Conservation (phyloP, 2,888 invertebrate genomes). For the Trissolcus brochymenae region DNA sequence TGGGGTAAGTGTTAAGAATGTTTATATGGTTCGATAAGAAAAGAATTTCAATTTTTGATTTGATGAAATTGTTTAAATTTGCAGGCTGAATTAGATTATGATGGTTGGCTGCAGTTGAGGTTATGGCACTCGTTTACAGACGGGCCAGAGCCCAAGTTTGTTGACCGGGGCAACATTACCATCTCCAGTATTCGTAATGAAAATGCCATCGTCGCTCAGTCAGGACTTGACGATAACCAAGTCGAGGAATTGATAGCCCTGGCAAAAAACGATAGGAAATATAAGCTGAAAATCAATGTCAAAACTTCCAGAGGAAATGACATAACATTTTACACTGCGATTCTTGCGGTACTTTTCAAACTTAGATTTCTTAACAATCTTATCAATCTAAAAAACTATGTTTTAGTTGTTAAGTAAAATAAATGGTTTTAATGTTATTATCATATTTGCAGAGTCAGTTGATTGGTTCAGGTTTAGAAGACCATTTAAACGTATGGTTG, state of each 20-base stretch:
- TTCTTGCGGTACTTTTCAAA: constrained; percentile 82
- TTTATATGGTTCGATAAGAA: not conserved
- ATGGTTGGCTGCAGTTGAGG: constrained; percentile 85
- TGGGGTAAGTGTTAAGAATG: not conserved
- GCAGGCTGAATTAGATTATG: constrained; percentile 83
- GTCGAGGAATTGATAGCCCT: constrained; percentile 80
- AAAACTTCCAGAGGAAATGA: constrained; percentile 83
- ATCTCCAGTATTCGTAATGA: constrained; percentile 84
- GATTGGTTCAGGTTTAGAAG: constrained; percentile 86
- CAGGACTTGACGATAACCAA: constrained; percentile 79
- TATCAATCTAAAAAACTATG: no score
- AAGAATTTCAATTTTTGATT: not conserved
- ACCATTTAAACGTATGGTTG: constrained; percentile 87
- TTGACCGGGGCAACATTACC: constrained; percentile 83
- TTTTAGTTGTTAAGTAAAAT: no score
- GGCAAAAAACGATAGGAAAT: constrained; percentile 84
- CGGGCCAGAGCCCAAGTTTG: constrained; percentile 78
- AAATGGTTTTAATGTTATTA: constrained; percentile 6
- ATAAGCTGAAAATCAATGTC: constrained; percentile 84
- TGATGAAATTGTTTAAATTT: constrained; percentile 56
- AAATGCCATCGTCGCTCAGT: constrained; percentile 81
- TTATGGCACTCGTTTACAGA: constrained; percentile 82
- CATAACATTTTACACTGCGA: constrained; percentile 85
- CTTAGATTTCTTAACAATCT: not conserved
- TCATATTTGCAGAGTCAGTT: constrained; percentile 81